Conservation (phyloP, 2,797 vertebrate genomes). For the Caiman crocodilus region DNA sequence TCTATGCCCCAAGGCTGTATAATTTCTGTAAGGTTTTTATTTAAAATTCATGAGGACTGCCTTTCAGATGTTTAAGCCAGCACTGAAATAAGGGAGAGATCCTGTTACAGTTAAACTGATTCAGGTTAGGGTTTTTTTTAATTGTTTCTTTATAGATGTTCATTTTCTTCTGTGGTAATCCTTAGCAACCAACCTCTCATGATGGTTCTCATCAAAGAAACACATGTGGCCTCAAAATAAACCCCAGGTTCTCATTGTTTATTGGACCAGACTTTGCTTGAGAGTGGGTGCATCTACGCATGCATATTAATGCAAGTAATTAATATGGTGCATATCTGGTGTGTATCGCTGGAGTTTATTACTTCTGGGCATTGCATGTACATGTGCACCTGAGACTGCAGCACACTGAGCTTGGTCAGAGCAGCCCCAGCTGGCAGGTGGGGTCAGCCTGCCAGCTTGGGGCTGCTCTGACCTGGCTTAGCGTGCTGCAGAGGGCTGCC, state of each 20-base stretch:
- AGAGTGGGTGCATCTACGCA: background rate
- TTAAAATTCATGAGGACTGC: constrained; percentile 37
- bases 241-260: background rate
- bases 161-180: constrained; percentile 28
- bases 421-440: too few species aligned
- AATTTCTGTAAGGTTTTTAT: constrained; percentile 23
- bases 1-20: background rate
- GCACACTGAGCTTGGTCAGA: too few species aligned
- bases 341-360: too few species aligned
- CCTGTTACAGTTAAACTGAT: background rate
- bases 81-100: constrained; percentile 10
- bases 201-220: constrained; percentile 43
- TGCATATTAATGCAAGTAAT: too few species aligned
- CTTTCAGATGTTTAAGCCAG: constrained; percentile 54
- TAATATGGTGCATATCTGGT: too few species aligned
- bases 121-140: background rate
- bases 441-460: too few species aligned
- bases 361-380: too few species aligned
- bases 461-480: too few species aligned
- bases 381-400: too few species aligned
- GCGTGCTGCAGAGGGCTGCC: too few species aligned
- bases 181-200: background rate
- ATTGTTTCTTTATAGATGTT: constrained; percentile 6
- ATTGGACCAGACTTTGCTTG: constrained; percentile 33
- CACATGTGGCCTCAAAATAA: background rate